Evolutionary conservation across 2,113 vertebrate species (phyloP), one percentile per base, ranked within the genome.

Genomic region (Pyrgilauda ruficollis): DNA sequence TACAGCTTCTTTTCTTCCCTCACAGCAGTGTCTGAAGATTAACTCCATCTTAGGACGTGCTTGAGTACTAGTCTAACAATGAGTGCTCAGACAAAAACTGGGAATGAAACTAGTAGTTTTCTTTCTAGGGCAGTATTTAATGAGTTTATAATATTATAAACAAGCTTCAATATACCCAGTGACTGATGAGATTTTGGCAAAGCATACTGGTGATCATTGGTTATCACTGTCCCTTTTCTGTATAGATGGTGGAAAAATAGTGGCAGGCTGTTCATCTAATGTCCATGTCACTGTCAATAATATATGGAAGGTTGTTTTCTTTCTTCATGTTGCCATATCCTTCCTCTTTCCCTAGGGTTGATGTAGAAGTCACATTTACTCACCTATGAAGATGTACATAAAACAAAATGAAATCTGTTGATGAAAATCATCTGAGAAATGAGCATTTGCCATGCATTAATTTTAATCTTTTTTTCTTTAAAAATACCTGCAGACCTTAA

Each of bases 1-100:
- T 44, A 44, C 4, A 16, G 2, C 20, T 23, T 55, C 27, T 75
- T 75, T 17, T 28, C 23, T 15, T 85, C 27, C 20, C 15, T 83
- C 27, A 4, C 15, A 50, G 23, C 13, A 28, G 4, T 12, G 10
- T 43, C 53, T 0, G 0, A 67, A 76, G 33, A 46, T 67, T 67
- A 50, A 53, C 63, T 52, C 16, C 37, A 55, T 50, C 24, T 64
- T 59, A 39, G 31, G 30, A 76, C 3, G 1, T 55, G 6, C 33
- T 75, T 72, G 33, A 22, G 2, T 76, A 15, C 56, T 39, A 9
- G 26, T 68, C 0, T 72, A 83, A 50, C 1, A 3, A 17, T 22
- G 21, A 61, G 3, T 4, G 6, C 15, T 86, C 15, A 9, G 75
- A 53, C 56, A 43, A 61, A 68, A 76, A 6, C 8, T 39, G 10